Percentiles rank a stretch among this genome's conserved stretches.
phyloP scores from a whole-genome alignment of 1,140 invertebrate species.

The Oscheius sp. region DNA sequence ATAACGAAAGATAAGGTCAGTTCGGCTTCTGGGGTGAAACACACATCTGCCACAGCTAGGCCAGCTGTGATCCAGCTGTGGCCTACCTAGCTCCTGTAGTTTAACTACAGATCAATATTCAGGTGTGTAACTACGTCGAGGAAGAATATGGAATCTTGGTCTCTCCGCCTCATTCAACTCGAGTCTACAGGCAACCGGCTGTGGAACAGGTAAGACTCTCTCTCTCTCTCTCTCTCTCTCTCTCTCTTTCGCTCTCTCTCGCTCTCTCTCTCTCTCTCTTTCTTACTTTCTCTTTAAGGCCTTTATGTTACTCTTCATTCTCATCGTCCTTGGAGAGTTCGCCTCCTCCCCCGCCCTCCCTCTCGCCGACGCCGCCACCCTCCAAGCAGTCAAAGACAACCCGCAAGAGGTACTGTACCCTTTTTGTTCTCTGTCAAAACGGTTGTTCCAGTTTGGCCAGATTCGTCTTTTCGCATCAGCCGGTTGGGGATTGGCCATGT shows the following conservation, averaged over 20 bases:
- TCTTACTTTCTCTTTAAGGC: too few relatives aligned
- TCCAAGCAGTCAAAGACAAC: slow-evolving; percentile 48
- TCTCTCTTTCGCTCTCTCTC: too few relatives aligned
- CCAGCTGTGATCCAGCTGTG: too few relatives aligned
- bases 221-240: background rate
- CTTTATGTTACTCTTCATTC: slow-evolving; percentile 84
- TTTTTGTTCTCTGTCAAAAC: slow-evolving; percentile 25
- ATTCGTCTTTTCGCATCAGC: slow-evolving; percentile 97
- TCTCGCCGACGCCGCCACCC: slow-evolving; percentile 81
- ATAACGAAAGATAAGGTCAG: slow-evolving; percentile 65
- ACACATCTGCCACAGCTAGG: too few relatives aligned
- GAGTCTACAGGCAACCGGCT: slow-evolving; percentile 81
- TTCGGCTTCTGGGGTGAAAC: slow-evolving; percentile 35
- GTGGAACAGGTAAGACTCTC: slow-evolving; percentile 78
- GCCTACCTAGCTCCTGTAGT: too few relatives aligned
- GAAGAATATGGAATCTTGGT: slow-evolving; percentile 77
- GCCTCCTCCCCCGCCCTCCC: slow-evolving; percentile 93
- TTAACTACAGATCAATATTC: background rate
- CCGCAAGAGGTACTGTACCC: slow-evolving; percentile 42
- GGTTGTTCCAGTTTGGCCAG: slow-evolving; percentile 81
- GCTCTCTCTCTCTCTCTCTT: too few relatives aligned
- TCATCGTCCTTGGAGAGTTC: slow-evolving; percentile 94
- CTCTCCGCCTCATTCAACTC: slow-evolving; percentile 84
- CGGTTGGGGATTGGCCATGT: slow-evolving; percentile 92
- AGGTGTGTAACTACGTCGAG: slow-evolving; percentile 75